Evolutionary conservation across 1,140 invertebrate species (phyloP).

Genomic region (Neuroterus valhalla): DNA sequence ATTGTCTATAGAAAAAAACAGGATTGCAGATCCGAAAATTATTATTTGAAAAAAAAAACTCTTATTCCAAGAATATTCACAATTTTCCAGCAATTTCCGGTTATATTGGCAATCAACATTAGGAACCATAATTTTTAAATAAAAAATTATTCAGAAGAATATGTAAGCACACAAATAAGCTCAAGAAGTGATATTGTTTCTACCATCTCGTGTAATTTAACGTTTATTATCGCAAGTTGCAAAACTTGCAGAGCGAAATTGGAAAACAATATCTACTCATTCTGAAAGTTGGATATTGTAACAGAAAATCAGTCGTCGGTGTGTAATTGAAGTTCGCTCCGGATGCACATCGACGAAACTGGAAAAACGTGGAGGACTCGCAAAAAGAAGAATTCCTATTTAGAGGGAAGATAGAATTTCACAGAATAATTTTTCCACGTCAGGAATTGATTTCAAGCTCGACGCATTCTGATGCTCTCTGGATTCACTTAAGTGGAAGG

Average conservation of each 20-base stretch:
- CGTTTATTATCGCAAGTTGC: neutral
- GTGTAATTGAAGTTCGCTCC: constrained; percentile 19
- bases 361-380: neutral
- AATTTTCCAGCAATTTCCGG: too few species aligned
- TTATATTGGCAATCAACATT: too few species aligned
- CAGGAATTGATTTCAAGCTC: constrained; percentile 22
- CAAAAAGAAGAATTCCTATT: neutral
- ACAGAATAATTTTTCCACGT: constrained; percentile 13
- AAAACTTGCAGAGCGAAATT: constrained; percentile 5
- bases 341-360: neutral
- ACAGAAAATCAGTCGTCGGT: constrained; percentile 11
- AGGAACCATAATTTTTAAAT: too few species aligned
- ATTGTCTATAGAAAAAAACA: too few species aligned
- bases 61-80: too few species aligned
- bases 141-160: too few species aligned
- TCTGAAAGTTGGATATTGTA: neutral
- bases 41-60: too few species aligned
- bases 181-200: neutral
- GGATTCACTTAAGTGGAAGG: constrained; percentile 13
- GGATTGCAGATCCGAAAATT: too few species aligned
- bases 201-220: neutral
- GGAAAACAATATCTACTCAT: constrained; percentile 13
- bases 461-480: constrained; percentile 19
- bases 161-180: too few species aligned
- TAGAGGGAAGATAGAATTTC: neutral